Conservation (phyloP, 2,797 vertebrate species). For the Brachymystax lenok region DNA sequence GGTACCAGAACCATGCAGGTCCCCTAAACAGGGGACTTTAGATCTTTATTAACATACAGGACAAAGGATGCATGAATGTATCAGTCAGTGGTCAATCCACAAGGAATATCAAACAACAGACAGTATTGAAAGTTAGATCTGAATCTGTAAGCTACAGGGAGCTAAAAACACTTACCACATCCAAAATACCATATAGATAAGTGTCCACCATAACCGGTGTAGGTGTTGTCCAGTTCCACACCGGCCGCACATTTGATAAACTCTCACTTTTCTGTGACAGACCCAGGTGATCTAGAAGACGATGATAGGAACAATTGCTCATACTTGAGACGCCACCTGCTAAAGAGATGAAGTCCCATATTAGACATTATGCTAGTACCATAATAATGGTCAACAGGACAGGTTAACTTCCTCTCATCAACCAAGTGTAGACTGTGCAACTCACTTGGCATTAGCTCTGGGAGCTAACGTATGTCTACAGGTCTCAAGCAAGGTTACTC, state of each 20-base stretch:
- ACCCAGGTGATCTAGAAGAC: slow-evolving; percentile 55
- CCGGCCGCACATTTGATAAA: slow-evolving; percentile 50
- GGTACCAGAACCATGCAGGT: too few relatives aligned
- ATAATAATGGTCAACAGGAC: too few relatives aligned
- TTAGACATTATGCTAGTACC: background rate
- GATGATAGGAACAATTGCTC: slow-evolving; percentile 59
- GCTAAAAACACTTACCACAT: slow-evolving; percentile 58
- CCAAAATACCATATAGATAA: slow-evolving; percentile 55
- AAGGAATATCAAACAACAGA: too few relatives aligned
- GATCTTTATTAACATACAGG: too few relatives aligned
- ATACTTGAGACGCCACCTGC: slow-evolving; percentile 29
- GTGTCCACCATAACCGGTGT: slow-evolving; percentile 40
- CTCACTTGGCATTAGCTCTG: too few relatives aligned
- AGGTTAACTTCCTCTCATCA: too few relatives aligned
- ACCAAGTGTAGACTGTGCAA: too few relatives aligned
- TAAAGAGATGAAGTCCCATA: background rate
- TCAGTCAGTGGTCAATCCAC: too few relatives aligned
- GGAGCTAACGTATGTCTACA: too few relatives aligned
- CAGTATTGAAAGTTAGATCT: background rate
- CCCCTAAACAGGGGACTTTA: too few relatives aligned
- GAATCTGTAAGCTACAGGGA: too few relatives aligned
- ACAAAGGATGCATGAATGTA: too few relatives aligned
- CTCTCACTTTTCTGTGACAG: slow-evolving; percentile 24
- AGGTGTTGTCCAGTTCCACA: slow-evolving; percentile 52
- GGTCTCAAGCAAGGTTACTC: background rate